These are phyloP conservation scores for Rhagonycha lutea DNA, from an alignment of 2,888 invertebrate species.

Conservation along the genomic window DNA sequence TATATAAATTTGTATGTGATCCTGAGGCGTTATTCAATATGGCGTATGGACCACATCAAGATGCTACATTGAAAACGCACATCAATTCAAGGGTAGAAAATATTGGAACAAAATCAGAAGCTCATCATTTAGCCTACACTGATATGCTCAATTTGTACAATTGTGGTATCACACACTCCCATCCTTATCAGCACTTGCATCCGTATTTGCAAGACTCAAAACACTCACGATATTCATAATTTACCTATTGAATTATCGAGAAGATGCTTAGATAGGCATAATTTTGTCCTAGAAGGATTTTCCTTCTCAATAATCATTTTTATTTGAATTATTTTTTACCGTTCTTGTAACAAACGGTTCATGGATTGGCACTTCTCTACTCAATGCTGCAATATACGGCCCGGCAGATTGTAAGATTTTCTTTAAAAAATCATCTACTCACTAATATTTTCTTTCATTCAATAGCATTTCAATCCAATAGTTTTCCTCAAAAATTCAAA, in stretches of 20 bases:
- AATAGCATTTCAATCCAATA: background rate
- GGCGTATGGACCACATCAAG: conserved; percentile 63
- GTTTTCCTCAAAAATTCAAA: background rate
- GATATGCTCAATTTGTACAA: conserved; percentile 57
- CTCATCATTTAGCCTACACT: conserved; percentile 53
- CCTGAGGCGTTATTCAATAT: conserved; percentile 88
- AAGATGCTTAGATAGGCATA: background rate
- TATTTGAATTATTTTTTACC: background rate
- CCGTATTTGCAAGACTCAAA: conserved; percentile 49
- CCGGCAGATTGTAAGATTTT: background rate
- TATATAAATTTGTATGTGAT: conserved; percentile 96
- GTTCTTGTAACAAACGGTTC: background rate
- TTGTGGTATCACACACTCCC: conserved; percentile 48
- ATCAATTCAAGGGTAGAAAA: conserved; percentile 45
- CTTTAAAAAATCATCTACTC: background rate
- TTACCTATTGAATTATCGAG: background rate
- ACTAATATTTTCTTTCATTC: background rate
- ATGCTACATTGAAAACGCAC: conserved; percentile 38
- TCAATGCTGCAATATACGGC: background rate
- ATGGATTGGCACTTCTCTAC: background rate
- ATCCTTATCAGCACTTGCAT: conserved; percentile 54
- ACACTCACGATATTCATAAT: conserved; percentile 41
- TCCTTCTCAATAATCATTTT: background rate
- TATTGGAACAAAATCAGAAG: conserved; percentile 47
- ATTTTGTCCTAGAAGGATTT: background rate